Conservation (phyloP, 1,140 invertebrate species). For the Mizuhopecten yessoensis region DNA sequence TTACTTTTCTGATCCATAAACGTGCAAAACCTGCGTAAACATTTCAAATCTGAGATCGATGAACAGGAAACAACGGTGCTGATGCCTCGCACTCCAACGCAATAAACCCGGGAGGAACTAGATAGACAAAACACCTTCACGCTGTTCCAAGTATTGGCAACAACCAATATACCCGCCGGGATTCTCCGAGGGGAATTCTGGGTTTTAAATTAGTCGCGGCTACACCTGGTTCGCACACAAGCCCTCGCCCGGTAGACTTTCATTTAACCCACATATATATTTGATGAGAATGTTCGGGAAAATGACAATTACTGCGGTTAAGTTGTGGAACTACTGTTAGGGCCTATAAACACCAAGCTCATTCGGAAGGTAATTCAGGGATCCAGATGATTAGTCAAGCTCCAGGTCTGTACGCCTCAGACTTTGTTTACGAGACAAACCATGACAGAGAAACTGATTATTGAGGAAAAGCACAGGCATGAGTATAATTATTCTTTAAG, state of each 20-base stretch:
- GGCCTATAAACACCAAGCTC: not conserved
- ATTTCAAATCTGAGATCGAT: not conserved
- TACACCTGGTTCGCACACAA: slow-evolving; percentile 13
- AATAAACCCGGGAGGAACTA: not conserved
- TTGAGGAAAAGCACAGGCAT: not conserved
- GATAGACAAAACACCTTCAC: slow-evolving; percentile 16
- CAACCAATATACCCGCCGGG: not conserved
- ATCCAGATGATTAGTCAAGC: not conserved
- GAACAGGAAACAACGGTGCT: not conserved
- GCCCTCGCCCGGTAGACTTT: not conserved
- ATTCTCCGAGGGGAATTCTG: not conserved
- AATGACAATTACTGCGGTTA: not conserved
- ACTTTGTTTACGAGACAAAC: not conserved
- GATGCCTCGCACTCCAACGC: not conserved
- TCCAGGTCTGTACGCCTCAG: not conserved
- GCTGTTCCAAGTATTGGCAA: slow-evolving; percentile 17
- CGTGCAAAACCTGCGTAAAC: not conserved
- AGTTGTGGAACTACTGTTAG: not conserved
- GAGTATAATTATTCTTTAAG: not conserved
- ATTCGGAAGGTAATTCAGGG: not conserved
- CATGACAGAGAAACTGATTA: not conserved
- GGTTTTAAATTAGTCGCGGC: slow-evolving; percentile 4
- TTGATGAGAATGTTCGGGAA: slow-evolving; percentile 16
- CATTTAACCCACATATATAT: slow-evolving; percentile 39
- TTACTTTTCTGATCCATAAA: not conserved